A percentile compares a stretch with the other conserved stretches of the same genome.
These are phyloP conservation scores for Phaedon cochleariae DNA, from an alignment of 2,888 invertebrate species.

Conservation along the genomic window DNA sequence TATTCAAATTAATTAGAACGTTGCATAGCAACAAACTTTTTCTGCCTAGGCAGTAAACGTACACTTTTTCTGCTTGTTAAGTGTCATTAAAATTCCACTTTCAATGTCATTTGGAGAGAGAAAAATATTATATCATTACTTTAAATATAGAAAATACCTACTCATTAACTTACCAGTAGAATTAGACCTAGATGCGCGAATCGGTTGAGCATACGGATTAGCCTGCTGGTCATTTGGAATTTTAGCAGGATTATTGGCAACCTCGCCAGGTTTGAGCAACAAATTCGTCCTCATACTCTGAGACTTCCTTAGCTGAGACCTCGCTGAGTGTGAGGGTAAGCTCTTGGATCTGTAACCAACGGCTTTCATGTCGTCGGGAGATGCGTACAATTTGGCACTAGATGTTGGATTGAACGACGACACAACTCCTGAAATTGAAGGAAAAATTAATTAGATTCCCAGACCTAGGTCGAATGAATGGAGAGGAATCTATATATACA, in stretches of 20 bases:
- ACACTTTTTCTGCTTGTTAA: too few species aligned
- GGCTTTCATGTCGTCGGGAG: conserved; percentile 83
- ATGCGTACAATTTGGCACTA: conserved; percentile 87
- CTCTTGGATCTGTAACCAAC: conserved; percentile 72
- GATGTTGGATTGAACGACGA: conserved; percentile 91
- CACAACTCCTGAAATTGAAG: conserved; percentile 66
- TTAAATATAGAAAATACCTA: too few species aligned
- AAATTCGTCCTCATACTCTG: conserved; percentile 68
- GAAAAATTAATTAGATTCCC: too few species aligned
- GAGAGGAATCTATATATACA: too few species aligned
- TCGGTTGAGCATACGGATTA: conserved; percentile 70
- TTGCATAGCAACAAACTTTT: too few species aligned
- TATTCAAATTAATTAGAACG: too few species aligned
- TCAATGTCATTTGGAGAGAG: too few species aligned
- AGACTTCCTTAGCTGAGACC: conserved; percentile 69
- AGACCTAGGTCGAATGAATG: too few species aligned
- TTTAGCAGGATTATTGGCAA: background rate
- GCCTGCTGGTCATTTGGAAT: conserved; percentile 38
- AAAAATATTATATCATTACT: too few species aligned
- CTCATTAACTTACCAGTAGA: conserved; percentile 50
- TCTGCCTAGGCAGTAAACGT: too few species aligned
- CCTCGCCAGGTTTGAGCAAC: conserved; percentile 57
- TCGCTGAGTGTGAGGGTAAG: conserved; percentile 65
- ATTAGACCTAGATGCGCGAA: conserved; percentile 61
- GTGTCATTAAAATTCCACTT: too few species aligned